These are phyloP conservation scores for Phalacrocorax carbo DNA, from an alignment of 2,113 vertebrate species.

Conservation along the genomic window DNA sequence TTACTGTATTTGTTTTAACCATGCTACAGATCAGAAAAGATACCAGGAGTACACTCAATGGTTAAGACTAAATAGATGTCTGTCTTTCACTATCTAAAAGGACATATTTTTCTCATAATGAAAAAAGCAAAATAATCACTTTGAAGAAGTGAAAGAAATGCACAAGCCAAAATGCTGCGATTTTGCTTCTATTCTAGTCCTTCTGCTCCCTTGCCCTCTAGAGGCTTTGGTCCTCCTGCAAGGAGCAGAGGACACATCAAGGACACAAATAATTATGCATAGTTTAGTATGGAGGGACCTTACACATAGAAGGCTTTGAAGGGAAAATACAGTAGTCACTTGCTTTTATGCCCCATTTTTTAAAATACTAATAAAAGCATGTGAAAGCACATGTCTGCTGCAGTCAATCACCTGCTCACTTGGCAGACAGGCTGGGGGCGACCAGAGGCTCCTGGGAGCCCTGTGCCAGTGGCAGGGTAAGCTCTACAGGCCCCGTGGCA, in stretches of 20 bases:
- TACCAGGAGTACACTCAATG: background rate
- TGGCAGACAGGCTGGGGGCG: background rate
- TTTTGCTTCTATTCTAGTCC: background rate
- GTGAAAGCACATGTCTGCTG: background rate
- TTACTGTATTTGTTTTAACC: background rate
- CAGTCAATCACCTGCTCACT: background rate
- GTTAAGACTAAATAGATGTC: background rate
- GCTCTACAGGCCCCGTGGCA: background rate
- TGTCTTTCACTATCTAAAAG: background rate
- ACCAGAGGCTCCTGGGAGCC: background rate
- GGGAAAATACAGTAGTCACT: background rate
- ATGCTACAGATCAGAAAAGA: background rate
- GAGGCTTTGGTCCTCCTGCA: background rate
- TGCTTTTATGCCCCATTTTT: background rate
- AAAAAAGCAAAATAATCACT: background rate
- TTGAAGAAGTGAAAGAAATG: background rate
- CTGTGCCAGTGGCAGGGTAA: rapidly evolving
- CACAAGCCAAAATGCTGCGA: background rate
- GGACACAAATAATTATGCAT: background rate
- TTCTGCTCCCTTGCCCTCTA: background rate
- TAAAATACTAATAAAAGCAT: background rate
- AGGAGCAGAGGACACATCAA: background rate
- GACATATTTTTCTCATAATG: background rate
- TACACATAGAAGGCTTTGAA: background rate
- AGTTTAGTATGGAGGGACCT: background rate